Base-by-base conservation (phyloP, 2,888 invertebrate genomes). In the Hemicrepidius hirtus region DNA sequence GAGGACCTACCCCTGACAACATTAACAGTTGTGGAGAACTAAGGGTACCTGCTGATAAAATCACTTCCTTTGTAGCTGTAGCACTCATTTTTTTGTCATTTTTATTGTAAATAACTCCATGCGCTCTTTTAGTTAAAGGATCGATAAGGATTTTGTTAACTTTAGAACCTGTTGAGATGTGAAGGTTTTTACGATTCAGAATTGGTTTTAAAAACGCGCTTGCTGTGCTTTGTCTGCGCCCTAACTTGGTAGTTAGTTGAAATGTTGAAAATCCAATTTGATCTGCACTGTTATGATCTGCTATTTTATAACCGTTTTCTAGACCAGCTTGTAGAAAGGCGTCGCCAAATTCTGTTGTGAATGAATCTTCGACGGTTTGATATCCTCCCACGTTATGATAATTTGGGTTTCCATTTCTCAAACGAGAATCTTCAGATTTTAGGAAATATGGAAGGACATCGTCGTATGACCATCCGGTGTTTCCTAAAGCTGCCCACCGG, bases 1-100 rank as follows among this genome's bases (percentile, higher is more conserved):
- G 87, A 0, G 92, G 92, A 0, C 92, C 92, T n/a, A 93, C 84
- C 3, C 92, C 92, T 0, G 91, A 91, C 1, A 92, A 84, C 91
- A 92, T 91, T 16, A 92, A 80, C 10, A 96, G 83, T 84, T 96
- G 95, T 0, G 96, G 94, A 0, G 94, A 92, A 84, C 94, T 94
- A 75, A 96, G 91, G 0, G 95, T 91, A 0, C 96, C 91, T 49
- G 88, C 91, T 77, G 89, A 88, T 24, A 92, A 78, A 71, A 92
- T 90, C 0, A 92, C 86, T 77, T 89, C 90, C 74, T 88, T 89
- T 35, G 84, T 84, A 6, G 89, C 89, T 16, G 76, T 76, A 5
- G 85, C 86, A 16, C 32, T 75, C 32, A 80, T 77, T 37, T 65
- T 77, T 62, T 74, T 72, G 0, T 82, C 79, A 49, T 80, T 79